phyloP scores from a whole-genome alignment of 2,797 vertebrate genomes.

The Aeoliscus strigatus region DNA sequence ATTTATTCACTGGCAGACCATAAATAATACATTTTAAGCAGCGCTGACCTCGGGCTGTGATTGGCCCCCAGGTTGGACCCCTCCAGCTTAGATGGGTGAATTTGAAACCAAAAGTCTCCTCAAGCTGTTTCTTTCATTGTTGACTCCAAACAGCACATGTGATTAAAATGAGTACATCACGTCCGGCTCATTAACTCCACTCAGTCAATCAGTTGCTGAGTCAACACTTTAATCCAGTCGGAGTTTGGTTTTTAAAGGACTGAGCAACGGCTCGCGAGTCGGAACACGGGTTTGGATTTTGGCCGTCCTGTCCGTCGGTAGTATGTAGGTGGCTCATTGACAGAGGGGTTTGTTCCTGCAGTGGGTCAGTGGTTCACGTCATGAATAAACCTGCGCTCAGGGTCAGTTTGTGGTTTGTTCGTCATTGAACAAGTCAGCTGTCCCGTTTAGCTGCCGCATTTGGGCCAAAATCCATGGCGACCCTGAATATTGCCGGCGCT shows the following conservation, averaged over 20 bases:
- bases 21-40: too few species aligned
- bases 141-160: not conserved
- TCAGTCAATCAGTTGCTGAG: constrained; percentile 18
- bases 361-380: constrained; percentile 29
- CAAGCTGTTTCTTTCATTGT: too few species aligned
- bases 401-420: constrained; percentile 22
- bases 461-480: constrained; percentile 17
- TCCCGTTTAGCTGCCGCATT: too few species aligned
- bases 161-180: constrained; percentile 16
- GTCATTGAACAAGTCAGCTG: constrained; percentile 17
- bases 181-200: constrained; percentile 11
- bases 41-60: too few species aligned
- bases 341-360: constrained; percentile 24
- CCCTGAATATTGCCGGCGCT: too few species aligned
- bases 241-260: constrained; percentile 12
- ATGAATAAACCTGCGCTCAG: constrained; percentile 26
- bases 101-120: too few species aligned
- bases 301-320: constrained; percentile 5
- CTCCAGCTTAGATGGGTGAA: too few species aligned
- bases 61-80: too few species aligned
- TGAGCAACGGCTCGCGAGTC: too few species aligned
- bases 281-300: too few species aligned
- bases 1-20: too few species aligned
- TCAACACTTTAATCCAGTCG: constrained; percentile 32
- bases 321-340: constrained; percentile 5